phyloP scores from a whole-genome alignment of 37 sponge, comb jelly and placozoan genomes.

The Dysidea cf. avara region DNA sequence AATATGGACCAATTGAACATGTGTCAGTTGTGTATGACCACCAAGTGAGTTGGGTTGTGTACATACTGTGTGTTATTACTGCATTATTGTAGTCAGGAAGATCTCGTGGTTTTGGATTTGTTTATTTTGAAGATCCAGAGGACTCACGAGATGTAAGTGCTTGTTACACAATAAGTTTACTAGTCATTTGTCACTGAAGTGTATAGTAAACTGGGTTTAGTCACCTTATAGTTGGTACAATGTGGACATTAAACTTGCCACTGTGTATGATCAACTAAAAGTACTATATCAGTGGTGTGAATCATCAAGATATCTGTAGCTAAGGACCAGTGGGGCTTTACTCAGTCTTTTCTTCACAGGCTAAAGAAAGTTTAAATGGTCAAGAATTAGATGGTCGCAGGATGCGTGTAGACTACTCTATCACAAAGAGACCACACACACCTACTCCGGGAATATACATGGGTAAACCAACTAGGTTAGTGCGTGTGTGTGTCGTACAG shows the following conservation, averaged over 20 bases:
- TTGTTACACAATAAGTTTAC: not conserved
- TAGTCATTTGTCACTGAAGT: not conserved
- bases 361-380: slow-evolving; percentile 93
- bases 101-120: slow-evolving; percentile 86
- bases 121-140: slow-evolving; percentile 77
- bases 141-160: slow-evolving; percentile 76
- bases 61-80: not conserved
- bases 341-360: slow-evolving; percentile 47
- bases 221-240: too few relatives aligned
- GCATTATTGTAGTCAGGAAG: slow-evolving; percentile 61
- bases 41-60: slow-evolving; percentile 42
- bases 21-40: slow-evolving; percentile 92
- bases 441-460: slow-evolving; percentile 98
- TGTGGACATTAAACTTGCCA: slow-evolving; percentile 7
- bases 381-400: slow-evolving; percentile 87
- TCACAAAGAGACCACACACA: slow-evolving; percentile 97
- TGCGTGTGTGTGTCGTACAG: too few relatives aligned
- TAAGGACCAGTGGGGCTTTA: slow-evolving; percentile 35
- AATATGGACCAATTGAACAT: slow-evolving; percentile 81
- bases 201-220: not conserved
- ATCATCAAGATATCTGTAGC: slow-evolving; percentile 19
- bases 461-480: slow-evolving; percentile 83
- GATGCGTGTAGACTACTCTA: slow-evolving; percentile 94
- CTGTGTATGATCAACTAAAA: too few relatives aligned
- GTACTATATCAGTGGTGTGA: too few relatives aligned